Evolutionary conservation across 1,140 invertebrate species (phyloP), one percentile per base, ranked within the genome.

Genomic region (Procambarus clarkii): DNA sequence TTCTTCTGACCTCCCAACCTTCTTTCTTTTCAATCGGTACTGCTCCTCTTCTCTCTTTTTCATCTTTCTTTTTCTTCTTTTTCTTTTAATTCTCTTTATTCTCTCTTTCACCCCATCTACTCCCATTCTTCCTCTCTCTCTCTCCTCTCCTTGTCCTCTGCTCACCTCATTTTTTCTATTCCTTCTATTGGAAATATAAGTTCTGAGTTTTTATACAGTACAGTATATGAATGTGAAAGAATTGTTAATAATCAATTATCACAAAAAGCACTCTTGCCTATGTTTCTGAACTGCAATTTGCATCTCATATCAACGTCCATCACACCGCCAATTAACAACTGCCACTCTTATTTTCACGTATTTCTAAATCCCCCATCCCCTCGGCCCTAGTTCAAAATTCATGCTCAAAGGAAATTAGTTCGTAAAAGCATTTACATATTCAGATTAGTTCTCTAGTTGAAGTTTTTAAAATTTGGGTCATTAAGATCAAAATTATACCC

Each of bases 381-480:
- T 74, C 69, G 34, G 69, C 69, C 69, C 69, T 74, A 74, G 69
- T 74, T 74, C 69, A 74, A 74, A 74, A 74, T 74, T 74, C 69
- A 74, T 74, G n/a, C 69, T 74, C 34, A n/a, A 74, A n/a, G 8
- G 5, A 34, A 74, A 34, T 34, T 74, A 74, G n/a, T 21, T 74
- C 24, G 1, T 74, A n/a, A 74, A 74, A 74, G 11, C n/a, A 9
- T 24, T 74, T 74, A 11, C 24, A 8, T 74, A 34, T 74, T 74
- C 13, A 18, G n/a, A 74, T 34, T 74, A 9, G 34, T 74, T 74
- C 8, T 74, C 21, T 54, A 54, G 48, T 7, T 81, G 13, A 18
- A 54, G 3, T 54, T 81, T 48, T 81, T 81, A 50, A 48, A 15
- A 54, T 81, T 54, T 81, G 48, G 48, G n/a, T 54, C 24, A 34